phyloP scores from a whole-genome alignment of 2,113 vertebrate species.

The Pogona vitticeps region DNA sequence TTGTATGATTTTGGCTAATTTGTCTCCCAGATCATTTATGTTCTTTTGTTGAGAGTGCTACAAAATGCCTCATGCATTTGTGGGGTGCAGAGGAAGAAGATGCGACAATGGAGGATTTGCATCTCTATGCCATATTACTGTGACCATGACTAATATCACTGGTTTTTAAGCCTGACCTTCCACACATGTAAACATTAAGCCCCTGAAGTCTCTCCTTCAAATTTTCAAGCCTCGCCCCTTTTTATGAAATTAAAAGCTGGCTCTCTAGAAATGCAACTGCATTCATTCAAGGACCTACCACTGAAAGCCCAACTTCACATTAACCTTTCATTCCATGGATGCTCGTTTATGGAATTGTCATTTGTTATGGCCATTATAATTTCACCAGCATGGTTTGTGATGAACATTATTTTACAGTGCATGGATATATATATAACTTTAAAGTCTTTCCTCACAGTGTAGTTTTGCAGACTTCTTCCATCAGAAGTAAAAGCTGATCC shows the following conservation, averaged over 20 bases:
- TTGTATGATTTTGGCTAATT: too few species aligned
- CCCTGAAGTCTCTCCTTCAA: neutral
- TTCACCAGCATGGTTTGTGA: neutral
- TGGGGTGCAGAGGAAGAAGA: too few species aligned
- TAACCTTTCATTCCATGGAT: neutral
- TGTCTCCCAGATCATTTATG: too few species aligned
- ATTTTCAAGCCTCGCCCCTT: neutral
- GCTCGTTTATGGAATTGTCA: neutral
- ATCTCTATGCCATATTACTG: too few species aligned
- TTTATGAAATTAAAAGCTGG: neutral
- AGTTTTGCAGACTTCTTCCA: constrained; percentile 1
- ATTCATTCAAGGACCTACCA: neutral
- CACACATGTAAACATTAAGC: neutral
- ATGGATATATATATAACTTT: neutral
- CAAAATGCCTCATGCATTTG: too few species aligned
- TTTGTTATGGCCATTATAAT: neutral
- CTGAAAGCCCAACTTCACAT: neutral
- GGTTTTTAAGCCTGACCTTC: too few species aligned
- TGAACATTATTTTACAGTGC: neutral
- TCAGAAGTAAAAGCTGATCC: constrained; percentile 2
- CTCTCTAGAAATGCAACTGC: neutral
- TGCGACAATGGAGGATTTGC: too few species aligned
- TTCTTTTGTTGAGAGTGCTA: too few species aligned
- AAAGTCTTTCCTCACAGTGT: neutral
- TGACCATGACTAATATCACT: too few species aligned